These are phyloP conservation scores for Diglossa cyanea DNA, from an alignment of 2,797 vertebrate species.

Conservation along the genomic window DNA sequence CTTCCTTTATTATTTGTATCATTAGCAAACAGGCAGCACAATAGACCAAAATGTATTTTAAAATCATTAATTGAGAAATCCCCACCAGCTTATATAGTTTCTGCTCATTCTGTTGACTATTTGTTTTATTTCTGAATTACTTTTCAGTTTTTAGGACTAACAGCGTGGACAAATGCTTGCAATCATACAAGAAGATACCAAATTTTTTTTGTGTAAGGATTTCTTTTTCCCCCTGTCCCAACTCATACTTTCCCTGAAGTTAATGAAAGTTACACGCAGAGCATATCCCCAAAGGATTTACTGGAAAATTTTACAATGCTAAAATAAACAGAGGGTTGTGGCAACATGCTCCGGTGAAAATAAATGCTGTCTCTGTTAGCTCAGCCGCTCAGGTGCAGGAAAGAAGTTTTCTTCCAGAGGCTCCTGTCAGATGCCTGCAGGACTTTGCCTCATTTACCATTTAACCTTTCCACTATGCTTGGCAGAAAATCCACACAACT, in stretches of 20 bases:
- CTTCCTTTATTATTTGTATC: background rate
- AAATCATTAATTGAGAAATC: background rate
- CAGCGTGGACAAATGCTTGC: background rate
- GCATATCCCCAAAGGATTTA: background rate
- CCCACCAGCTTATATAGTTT: background rate
- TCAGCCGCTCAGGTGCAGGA: background rate
- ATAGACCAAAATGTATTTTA: background rate
- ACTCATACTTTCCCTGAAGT: background rate
- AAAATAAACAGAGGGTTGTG: background rate
- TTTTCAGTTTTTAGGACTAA: background rate
- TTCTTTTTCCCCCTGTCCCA: background rate
- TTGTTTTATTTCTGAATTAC: background rate
- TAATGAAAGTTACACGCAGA: background rate
- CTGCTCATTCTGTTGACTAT: background rate
- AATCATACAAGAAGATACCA: background rate
- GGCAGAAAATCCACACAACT: background rate
- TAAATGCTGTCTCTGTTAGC: constrained; percentile 2
- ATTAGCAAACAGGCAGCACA: background rate
- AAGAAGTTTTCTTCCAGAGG: background rate
- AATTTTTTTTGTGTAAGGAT: background rate
- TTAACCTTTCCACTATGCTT: background rate
- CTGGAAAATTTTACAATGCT: constrained; percentile 17
- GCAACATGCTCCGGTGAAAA: constrained; percentile 3
- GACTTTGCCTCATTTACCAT: background rate
- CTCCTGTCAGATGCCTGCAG: background rate